phyloP scores from a whole-genome alignment of 2,797 vertebrate genomes.

The Acropternis orthonyx region DNA sequence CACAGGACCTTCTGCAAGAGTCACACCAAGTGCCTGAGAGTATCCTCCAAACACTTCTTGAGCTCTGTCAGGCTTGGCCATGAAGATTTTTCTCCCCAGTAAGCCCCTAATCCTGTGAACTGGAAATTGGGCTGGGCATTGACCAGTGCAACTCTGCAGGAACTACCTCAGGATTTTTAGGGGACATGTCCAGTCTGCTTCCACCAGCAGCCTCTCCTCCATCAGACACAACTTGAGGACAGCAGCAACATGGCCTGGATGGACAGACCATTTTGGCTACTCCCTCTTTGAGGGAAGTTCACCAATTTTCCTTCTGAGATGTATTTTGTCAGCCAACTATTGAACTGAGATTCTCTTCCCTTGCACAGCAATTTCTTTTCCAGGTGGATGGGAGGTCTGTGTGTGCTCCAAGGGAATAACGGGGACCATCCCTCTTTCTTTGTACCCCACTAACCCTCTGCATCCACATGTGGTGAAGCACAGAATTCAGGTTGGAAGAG shows the following conservation, averaged over 20 bases:
- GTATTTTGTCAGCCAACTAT: accelerated
- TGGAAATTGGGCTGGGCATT: not conserved
- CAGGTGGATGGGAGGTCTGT: not conserved
- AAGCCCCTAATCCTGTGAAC: not conserved
- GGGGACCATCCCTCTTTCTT: accelerated
- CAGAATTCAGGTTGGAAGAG: not conserved
- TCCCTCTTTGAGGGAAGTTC: not conserved
- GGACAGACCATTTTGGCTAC: not conserved
- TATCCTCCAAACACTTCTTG: not conserved
- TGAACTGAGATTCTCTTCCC: not conserved
- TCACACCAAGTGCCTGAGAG: not conserved
- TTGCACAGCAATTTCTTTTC: not conserved
- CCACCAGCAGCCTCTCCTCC: not conserved
- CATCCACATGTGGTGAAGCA: accelerated
- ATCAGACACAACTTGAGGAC: accelerated
- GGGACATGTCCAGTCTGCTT: not conserved
- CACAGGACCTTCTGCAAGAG: not conserved
- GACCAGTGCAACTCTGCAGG: not conserved
- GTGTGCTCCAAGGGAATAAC: not conserved
- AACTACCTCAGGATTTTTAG: not conserved
- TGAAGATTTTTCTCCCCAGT: not conserved
- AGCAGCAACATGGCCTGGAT: accelerated
- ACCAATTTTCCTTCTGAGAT: accelerated
- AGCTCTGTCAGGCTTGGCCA: not conserved
- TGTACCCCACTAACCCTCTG: not conserved